Evolutionary conservation across 2,113 vertebrate genomes (phyloP).

Genomic region (Oceanodroma tethys): DNA sequence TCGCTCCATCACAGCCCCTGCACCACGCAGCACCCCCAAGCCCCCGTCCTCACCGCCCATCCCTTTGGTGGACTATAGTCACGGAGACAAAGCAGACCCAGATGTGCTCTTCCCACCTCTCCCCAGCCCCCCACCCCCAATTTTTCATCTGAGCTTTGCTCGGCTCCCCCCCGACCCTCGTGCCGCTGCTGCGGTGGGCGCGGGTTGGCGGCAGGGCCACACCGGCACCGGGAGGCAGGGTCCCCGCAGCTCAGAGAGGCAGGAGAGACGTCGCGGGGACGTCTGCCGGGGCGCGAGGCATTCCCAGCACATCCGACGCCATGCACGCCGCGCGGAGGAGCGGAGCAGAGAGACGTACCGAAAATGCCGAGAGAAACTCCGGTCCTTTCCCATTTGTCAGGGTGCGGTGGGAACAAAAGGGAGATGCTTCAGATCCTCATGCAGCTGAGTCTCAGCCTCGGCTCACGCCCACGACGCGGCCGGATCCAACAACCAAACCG

Average conservation of each 20-base stretch:
- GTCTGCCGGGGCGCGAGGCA: neutral
- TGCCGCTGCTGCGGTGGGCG: fast-evolving
- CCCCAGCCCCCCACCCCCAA: neutral
- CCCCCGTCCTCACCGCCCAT: fast-evolving
- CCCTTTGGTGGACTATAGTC: neutral
- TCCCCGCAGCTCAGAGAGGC: neutral
- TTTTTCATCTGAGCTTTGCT: neutral
- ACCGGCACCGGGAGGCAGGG: neutral
- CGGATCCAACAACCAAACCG: neutral
- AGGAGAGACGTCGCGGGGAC: fast-evolving
- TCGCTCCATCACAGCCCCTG: fast-evolving
- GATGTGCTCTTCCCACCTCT: neutral
- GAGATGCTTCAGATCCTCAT: slow-evolving; percentile 46
- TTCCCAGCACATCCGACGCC: neutral
- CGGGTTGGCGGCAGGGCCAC: neutral
- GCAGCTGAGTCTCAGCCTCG: slow-evolving; percentile 15
- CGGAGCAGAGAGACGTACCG: slow-evolving; percentile 75
- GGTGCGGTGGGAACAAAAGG: slow-evolving; percentile 24
- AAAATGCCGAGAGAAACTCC: slow-evolving; percentile 90
- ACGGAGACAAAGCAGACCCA: neutral
- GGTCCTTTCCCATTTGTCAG: slow-evolving; percentile 89
- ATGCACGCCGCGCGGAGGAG: neutral
- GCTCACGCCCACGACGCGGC: slow-evolving; percentile 32
- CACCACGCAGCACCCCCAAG: neutral
- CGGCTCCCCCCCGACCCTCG: neutral